Evolutionary conservation across 92 coral and sea anemone species (phyloP).

Genomic region (Desmophyllum pertusum): DNA sequence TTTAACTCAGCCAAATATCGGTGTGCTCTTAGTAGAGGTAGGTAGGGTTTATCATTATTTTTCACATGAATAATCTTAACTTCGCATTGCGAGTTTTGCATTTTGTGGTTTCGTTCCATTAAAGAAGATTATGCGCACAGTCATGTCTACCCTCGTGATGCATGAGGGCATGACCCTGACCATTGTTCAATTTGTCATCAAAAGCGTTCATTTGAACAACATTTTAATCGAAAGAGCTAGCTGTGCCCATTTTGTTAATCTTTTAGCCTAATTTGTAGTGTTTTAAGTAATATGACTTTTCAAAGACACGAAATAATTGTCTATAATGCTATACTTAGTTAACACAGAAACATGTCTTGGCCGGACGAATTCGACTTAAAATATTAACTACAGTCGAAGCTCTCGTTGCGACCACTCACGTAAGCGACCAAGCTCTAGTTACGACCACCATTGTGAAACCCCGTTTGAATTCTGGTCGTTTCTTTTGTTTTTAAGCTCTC

Average conservation of each 20-base stretch:
- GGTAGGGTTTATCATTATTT: background rate
- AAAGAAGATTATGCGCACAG: background rate
- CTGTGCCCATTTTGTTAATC: background rate
- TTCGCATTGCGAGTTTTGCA: background rate
- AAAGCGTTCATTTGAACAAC: background rate
- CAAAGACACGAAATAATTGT: background rate
- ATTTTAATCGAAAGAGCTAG: too few species aligned
- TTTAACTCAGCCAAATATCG: background rate
- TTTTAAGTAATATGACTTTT: background rate
- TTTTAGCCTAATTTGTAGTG: background rate
- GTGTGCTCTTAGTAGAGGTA: background rate
- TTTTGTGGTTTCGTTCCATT: conserved; percentile 3
- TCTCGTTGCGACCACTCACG: too few species aligned
- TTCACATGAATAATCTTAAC: background rate
- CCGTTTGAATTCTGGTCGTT: too few species aligned
- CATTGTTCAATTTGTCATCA: background rate
- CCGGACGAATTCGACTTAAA: background rate
- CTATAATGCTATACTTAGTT: background rate
- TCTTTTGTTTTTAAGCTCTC: too few species aligned
- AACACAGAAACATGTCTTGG: background rate
- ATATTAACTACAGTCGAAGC: too few species aligned
- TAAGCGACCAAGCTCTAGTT: too few species aligned
- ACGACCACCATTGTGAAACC: too few species aligned
- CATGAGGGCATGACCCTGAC: conserved; percentile 9
- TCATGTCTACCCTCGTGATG: background rate